Evolutionary conservation across 2,888 invertebrate species (phyloP).

Genomic region (Tenthredo mesomela): DNA sequence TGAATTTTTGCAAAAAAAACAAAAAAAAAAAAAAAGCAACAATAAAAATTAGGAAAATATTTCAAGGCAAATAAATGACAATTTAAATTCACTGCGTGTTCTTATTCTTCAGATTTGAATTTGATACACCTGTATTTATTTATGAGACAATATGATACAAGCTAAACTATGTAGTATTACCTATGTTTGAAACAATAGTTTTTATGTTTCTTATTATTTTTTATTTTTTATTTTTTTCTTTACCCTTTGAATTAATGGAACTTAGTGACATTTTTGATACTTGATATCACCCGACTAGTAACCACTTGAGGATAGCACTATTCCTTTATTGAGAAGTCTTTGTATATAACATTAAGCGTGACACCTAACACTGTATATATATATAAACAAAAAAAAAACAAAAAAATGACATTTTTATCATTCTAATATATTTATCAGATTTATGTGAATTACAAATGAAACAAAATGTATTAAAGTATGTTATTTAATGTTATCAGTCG

Average conservation of each 20-base stretch:
- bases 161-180: slow-evolving; percentile 9
- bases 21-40: no score
- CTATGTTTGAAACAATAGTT: neutral
- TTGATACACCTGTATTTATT: neutral
- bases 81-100: slow-evolving; percentile 9
- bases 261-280: neutral
- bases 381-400: slow-evolving; percentile 38
- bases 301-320: slow-evolving; percentile 40
- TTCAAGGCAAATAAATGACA: neutral
- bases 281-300: slow-evolving; percentile 16
- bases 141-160: neutral
- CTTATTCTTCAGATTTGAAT: neutral
- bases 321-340: slow-evolving; percentile 39
- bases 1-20: neutral
- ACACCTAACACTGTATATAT: slow-evolving; percentile 47
- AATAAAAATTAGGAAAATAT: neutral
- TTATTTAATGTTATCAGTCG: slow-evolving; percentile 58
- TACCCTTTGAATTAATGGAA: neutral
- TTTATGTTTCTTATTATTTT: neutral
- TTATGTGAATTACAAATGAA: slow-evolving; percentile 41
- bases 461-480: slow-evolving; percentile 50
- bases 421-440: slow-evolving; percentile 43
- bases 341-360: slow-evolving; percentile 46
- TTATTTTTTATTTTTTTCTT: neutral
- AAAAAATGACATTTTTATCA: slow-evolving; percentile 48